These are phyloP conservation scores for Lagodon rhomboides DNA, from an alignment of 2,797 vertebrate genomes.

Conservation along the genomic window DNA sequence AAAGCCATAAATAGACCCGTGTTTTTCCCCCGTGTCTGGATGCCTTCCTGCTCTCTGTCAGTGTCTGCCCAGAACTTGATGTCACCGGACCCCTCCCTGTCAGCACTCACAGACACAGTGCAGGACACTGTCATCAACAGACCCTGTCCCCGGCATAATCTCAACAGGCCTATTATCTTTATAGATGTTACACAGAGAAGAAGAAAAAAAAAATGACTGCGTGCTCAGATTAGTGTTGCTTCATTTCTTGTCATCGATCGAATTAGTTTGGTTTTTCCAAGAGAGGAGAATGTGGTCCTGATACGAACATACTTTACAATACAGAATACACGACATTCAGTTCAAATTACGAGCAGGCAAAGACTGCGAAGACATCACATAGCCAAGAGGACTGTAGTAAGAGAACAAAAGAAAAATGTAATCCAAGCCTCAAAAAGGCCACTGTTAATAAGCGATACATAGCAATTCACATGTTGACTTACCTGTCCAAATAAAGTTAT, in stretches of 20 bases:
- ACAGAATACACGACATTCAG: neutral
- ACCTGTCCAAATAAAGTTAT: conserved; percentile 19
- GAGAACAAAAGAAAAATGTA: conserved; percentile 49
- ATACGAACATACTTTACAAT: neutral
- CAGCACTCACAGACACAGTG: neutral
- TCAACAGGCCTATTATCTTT: neutral
- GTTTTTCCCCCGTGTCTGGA: conserved; percentile 9
- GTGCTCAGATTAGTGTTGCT: neutral
- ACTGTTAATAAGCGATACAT: fast-evolving
- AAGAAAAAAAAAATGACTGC: neutral
- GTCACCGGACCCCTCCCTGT: conserved; percentile 32
- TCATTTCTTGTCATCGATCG: neutral
- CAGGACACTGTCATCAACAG: neutral
- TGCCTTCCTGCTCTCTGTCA: conserved; percentile 12
- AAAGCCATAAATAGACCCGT: conserved; percentile 33
- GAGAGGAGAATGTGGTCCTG: too few relatives aligned
- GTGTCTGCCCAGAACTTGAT: neutral
- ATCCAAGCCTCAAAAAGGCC: fast-evolving
- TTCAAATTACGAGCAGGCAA: neutral
- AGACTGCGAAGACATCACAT: neutral
- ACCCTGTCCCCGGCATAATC: neutral
- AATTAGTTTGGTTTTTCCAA: neutral
- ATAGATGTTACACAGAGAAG: neutral
- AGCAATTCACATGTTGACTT: neutral
- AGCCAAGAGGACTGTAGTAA: neutral